Percentiles rank a stretch among this genome's conserved stretches.
These are phyloP conservation scores for Pocillopora grandis DNA, from an alignment of 92 coral and sea anemone genomes.

Conservation along the genomic window DNA sequence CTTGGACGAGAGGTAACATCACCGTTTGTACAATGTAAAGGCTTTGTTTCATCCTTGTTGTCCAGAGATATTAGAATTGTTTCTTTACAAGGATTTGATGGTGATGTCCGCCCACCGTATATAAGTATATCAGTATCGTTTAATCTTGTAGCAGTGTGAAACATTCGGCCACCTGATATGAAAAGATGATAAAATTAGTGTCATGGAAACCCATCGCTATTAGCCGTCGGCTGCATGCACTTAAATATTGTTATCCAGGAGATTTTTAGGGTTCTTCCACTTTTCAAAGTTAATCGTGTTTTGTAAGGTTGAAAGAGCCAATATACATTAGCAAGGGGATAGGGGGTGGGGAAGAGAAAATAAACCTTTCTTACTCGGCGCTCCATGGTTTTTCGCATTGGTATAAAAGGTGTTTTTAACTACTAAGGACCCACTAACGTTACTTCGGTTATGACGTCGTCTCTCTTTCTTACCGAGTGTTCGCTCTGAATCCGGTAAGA, in stretches of 20 bases:
- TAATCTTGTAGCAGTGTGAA: conserved; percentile 66
- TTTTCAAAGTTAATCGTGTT: no score
- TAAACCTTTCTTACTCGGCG: no score
- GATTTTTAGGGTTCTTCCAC: neutral
- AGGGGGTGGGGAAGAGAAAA: no score
- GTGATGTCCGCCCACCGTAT: conserved; percentile 85
- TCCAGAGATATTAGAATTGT: conserved; percentile 26
- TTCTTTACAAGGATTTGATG: conserved; percentile 61
- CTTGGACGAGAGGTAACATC: neutral
- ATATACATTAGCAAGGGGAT: no score
- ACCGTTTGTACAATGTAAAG: neutral
- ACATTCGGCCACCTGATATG: conserved; percentile 72
- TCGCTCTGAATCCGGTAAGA: neutral
- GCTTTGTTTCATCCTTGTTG: neutral
- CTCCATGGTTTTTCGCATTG: no score
- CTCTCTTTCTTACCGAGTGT: conserved; percentile 15
- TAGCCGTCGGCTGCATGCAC: no score
- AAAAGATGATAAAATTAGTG: neutral
- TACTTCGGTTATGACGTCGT: neutral
- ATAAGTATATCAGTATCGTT: conserved; percentile 46
- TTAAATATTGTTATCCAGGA: no score
- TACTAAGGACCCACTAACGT: no score
- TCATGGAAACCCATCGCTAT: no score
- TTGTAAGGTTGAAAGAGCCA: no score
- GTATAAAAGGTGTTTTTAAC: no score